phyloP scores from a whole-genome alignment of 2,113 vertebrate species.

The Oenanthe oenanthe region DNA sequence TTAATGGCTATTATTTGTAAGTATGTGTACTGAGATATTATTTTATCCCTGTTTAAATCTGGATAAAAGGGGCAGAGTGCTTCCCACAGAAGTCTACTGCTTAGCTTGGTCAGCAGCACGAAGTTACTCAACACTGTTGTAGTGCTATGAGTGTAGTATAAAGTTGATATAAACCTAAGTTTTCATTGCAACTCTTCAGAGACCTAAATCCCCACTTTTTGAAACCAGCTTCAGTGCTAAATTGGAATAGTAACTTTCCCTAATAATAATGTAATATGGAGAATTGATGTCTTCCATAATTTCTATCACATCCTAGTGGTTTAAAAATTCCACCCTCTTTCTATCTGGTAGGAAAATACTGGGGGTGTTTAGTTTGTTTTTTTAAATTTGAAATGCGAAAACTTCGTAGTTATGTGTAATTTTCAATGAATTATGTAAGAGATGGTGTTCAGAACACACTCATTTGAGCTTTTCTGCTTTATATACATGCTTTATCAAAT shows the following conservation, averaged over 20 bases:
- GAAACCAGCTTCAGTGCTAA: not conserved
- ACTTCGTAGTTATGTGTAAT: not conserved
- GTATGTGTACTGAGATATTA: slow-evolving; percentile 34
- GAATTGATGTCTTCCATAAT: accelerated
- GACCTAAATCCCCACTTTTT: not conserved
- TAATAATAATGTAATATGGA: not conserved
- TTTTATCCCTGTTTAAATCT: not conserved
- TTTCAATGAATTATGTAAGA: not conserved
- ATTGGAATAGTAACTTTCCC: not conserved
- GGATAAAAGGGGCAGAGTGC: not conserved
- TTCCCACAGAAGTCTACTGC: not conserved
- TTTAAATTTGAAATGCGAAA: not conserved
- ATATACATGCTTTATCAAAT: not conserved
- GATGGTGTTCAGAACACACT: not conserved
- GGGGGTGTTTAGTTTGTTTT: not conserved
- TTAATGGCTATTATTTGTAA: slow-evolving; percentile 98
- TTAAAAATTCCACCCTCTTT: not conserved
- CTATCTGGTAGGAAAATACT: not conserved
- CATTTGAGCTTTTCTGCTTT: not conserved
- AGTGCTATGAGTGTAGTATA: not conserved
- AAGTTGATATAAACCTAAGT: not conserved
- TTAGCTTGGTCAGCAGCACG: not conserved
- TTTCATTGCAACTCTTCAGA: not conserved
- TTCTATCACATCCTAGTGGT: not conserved
- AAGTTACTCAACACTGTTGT: not conserved